Evolutionary conservation across 2,888 invertebrate species (phyloP).

Genomic region (Dicyrtoma fusca): DNA sequence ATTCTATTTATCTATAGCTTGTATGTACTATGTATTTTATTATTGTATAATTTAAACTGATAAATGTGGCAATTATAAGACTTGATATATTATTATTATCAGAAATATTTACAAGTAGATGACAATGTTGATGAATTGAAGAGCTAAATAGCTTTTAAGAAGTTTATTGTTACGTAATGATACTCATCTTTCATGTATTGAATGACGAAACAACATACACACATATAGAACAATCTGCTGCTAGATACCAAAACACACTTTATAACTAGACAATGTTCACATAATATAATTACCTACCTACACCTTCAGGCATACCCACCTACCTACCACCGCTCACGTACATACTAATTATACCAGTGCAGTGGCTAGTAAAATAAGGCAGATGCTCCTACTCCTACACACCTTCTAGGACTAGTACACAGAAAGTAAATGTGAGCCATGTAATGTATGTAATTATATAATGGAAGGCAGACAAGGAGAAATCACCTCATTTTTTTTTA

Average conservation of each 20-base stretch:
- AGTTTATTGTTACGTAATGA: constrained; percentile 5
- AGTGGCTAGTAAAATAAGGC: too few relatives aligned
- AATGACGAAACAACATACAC: neutral
- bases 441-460: constrained; percentile 4
- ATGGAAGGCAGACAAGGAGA: neutral
- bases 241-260: constrained; percentile 5
- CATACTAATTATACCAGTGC: too few relatives aligned
- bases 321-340: too few relatives aligned
- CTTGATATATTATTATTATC: constrained; percentile 19
- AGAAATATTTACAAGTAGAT: constrained; percentile 7
- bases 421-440: too few relatives aligned
- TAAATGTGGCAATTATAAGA: constrained; percentile 33
- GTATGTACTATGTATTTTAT: constrained; percentile 12
- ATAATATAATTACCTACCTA: too few relatives aligned
- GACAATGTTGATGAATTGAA: neutral
- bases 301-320: too few relatives aligned
- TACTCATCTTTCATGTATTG: constrained; percentile 18
- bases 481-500: neutral
- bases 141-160: neutral
- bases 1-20: neutral
- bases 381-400: too few relatives aligned
- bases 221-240: constrained; percentile 6
- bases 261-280: too few relatives aligned
- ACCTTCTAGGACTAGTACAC: too few relatives aligned
- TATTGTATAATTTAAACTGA: constrained; percentile 18